Conservation (phyloP, 2,113 vertebrate genomes). For the Anas platyrhynchos region DNA sequence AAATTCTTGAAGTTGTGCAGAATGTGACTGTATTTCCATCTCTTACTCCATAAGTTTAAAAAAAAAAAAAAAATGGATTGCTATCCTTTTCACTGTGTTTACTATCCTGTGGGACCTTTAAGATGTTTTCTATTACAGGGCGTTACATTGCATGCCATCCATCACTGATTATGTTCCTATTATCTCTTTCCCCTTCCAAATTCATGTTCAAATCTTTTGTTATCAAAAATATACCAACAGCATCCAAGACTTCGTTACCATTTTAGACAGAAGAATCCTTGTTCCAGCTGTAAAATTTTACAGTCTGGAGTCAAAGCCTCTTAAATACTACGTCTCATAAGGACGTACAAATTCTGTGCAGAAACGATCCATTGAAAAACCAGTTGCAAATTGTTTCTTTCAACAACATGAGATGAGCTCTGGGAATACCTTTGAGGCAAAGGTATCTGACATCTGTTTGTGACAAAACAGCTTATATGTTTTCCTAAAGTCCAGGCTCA, state of each 20-base stretch:
- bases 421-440: neutral
- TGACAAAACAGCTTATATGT: neutral
- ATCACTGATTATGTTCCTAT: neutral
- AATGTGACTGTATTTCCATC: neutral
- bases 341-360: neutral
- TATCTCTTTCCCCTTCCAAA: slow-evolving; percentile 13
- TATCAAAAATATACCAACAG: slow-evolving; percentile 19
- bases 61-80: neutral
- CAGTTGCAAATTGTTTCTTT: neutral
- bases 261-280: neutral
- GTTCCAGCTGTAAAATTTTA: neutral
- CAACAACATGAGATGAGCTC: neutral
- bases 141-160: neutral
- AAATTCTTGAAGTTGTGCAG: neutral
- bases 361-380: neutral
- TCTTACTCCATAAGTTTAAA: neutral
- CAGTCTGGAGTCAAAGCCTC: neutral
- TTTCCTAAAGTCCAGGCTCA: neutral
- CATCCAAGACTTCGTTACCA: neutral
- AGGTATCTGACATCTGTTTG: neutral
- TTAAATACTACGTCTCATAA: neutral
- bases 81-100: neutral
- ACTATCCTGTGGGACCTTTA: neutral
- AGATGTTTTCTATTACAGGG: slow-evolving; percentile 13
- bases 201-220: neutral